Evolutionary conservation across 2,888 invertebrate species (phyloP).

Genomic region (Trissonchulus sp.): DNA sequence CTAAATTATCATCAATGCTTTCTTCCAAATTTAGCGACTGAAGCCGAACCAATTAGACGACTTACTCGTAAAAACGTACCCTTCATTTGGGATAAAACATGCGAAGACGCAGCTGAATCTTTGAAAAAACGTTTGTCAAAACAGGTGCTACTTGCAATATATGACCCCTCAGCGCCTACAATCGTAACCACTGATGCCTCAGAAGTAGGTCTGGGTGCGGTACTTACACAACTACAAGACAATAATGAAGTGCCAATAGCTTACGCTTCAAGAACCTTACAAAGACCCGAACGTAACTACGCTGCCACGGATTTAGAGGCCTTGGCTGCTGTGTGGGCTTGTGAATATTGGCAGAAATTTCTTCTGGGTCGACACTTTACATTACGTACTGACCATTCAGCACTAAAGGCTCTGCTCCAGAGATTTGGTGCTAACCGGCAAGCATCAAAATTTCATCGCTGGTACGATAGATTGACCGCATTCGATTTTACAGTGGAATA

Average conservation of each 20-base stretch:
- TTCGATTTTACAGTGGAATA: constrained; percentile 3
- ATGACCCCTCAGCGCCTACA: neutral
- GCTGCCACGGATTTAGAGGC: constrained; percentile 11
- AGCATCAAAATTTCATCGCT: neutral
- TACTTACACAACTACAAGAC: neutral
- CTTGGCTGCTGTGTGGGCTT: neutral
- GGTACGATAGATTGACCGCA: neutral
- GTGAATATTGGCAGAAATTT: constrained; percentile 15
- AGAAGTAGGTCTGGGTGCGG: constrained; percentile 21
- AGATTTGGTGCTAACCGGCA: neutral
- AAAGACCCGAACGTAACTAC: neutral
- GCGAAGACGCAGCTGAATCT: neutral
- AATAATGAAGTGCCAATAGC: constrained; percentile 11
- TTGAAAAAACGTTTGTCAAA: neutral
- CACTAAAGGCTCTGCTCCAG: neutral
- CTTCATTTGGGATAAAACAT: neutral
- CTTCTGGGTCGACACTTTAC: constrained; percentile 5
- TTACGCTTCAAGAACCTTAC: constrained; percentile 1
- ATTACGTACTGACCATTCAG: constrained; percentile 11
- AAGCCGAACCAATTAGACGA: neutral
- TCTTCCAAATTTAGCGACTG: neutral
- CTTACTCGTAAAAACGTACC: neutral
- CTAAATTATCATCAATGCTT: neutral
- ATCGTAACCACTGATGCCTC: neutral
- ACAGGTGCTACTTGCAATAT: neutral